Percentiles rank a stretch among this genome's conserved stretches.
Conservation (phyloP, 2,797 vertebrate species). For the Liasis olivaceus region DNA sequence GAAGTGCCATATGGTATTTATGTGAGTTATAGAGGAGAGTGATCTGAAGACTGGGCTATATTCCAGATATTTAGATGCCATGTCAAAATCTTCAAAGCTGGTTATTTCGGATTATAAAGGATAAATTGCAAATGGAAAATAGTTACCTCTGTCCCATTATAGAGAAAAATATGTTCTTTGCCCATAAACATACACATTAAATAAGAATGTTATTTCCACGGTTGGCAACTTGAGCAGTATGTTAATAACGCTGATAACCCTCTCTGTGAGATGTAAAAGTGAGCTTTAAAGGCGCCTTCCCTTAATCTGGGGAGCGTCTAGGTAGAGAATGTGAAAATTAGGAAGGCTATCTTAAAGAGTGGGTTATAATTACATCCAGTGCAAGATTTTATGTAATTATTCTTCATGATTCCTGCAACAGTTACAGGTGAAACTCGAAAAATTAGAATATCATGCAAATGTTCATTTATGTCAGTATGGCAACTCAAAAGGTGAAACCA, state of each 20-base stretch:
- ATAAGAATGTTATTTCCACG: not conserved
- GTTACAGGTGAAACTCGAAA: no score
- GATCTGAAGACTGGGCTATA: not conserved
- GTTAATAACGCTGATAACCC: not conserved
- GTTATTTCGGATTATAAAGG: not conserved
- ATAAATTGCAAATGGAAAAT: not conserved
- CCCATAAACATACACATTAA: not conserved
- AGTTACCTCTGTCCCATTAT: not conserved
- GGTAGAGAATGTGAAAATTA: not conserved
- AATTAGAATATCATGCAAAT: no score
- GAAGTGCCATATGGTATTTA: not conserved
- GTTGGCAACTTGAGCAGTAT: not conserved
- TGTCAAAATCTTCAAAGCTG: not conserved
- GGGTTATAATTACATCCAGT: slow-evolving; percentile 4
- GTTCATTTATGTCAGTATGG: no score
- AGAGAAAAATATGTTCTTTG: not conserved
- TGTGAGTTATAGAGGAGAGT: not conserved
- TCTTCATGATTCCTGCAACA: not conserved
- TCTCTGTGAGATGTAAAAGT: not conserved
- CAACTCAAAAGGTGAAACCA: no score
- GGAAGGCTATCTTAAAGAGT: not conserved
- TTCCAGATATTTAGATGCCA: not conserved
- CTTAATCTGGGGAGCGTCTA: not conserved
- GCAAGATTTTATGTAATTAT: not conserved
- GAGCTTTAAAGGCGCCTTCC: not conserved